A percentile compares a stretch with the other conserved stretches of the same genome.
Conservation (phyloP, 2,888 invertebrate species). For the Drosophila sordidula region DNA sequence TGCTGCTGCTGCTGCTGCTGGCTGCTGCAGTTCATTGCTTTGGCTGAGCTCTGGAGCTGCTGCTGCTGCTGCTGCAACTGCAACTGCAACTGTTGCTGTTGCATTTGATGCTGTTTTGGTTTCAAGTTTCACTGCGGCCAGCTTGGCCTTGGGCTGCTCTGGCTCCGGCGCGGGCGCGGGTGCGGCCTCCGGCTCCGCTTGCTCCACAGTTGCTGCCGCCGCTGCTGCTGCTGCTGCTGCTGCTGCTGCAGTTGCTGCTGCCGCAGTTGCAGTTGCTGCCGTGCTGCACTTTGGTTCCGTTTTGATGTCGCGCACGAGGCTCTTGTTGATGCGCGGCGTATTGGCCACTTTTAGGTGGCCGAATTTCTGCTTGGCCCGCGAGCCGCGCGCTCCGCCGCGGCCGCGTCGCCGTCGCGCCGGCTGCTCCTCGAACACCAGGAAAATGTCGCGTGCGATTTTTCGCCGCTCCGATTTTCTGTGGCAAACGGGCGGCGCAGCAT, state of each 20-base stretch:
- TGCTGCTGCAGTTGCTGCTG: constrained; percentile 1
- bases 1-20: not conserved
- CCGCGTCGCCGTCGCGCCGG: constrained; percentile 72
- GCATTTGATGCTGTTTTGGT: constrained; percentile 66
- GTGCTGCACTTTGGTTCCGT: constrained; percentile 81
- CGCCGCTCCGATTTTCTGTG: constrained; percentile 84
- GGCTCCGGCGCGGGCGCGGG: not conserved
- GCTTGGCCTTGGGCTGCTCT: constrained; percentile 39
- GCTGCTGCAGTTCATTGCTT: not conserved
- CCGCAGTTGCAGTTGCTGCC: constrained; percentile 19
- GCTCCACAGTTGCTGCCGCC: not conserved
- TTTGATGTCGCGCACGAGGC: constrained; percentile 78
- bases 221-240: not conserved
- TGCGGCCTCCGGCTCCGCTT: not conserved
- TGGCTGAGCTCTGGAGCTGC: constrained; percentile 4
- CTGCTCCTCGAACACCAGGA: constrained; percentile 84
- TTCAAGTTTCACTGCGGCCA: constrained; percentile 69
- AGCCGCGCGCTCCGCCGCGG: constrained; percentile 71
- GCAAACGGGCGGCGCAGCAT: constrained; percentile 60
- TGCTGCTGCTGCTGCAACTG: constrained; percentile 17
- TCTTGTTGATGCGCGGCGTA: constrained; percentile 74
- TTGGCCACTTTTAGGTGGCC: constrained; percentile 78
- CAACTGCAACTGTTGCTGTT: constrained; percentile 9
- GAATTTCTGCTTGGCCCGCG: constrained; percentile 78
- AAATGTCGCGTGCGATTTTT: constrained; percentile 84